Base-by-base conservation (phyloP, 2,888 invertebrate genomes). In the Griposia aprilina region DNA sequence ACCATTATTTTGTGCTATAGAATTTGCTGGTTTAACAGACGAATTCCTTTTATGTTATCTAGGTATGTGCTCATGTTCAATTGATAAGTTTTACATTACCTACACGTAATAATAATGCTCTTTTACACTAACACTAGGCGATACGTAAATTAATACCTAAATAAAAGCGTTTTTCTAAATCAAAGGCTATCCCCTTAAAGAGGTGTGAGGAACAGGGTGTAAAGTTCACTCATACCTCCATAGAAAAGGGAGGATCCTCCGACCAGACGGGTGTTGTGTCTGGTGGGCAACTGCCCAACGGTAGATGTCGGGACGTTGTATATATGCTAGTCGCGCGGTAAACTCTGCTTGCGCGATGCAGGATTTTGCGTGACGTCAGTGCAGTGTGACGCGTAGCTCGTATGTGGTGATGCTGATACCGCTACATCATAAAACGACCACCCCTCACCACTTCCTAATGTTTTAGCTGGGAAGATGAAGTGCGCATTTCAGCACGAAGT, bases 1-100 rank as follows among this genome's bases (percentile, higher is more conserved):
- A 68, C 48, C n/a, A 30, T 60, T 69, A 83, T 77, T 76, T 80
- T 59, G 41, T 68, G 36, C 11, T 45, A 20, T 30, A 55, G 13
- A 7, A 23, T 20, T 74, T 15, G 15, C 26, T 15, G 30, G 8
- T 30, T 52, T 63, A 20, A 30, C 6, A 59, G 4, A 78, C 8
- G 3, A 6, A 52, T 69, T 69, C 1, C 23, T 52, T 76, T 68
- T 52, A 48, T 63, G 4, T 50, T 50, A 23, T 55, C 23, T 23
- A 23, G 23, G 23, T 41, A n/a, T 30, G 26, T 26, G n/a, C 0
- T 50, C 17, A 23, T 71, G 23, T 48, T 71, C 7, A 60, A 26
- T 15, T 7, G 26, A 48, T 30, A 17, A 41, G 60, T 10, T 30
- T 63, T 13, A 57, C 6, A 57, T 57, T n/a, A 50, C 15, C 50